Percentiles rank a stretch among this genome's conserved stretches.
Evolutionary conservation across 2,113 vertebrate genomes (phyloP).

Genomic region (human (Homo sapiens)): GRCh38 chr15:46348501-46349000

Average conservation of each 20-base stretch:
- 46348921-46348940: neutral
- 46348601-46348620: neutral
- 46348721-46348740: neutral
- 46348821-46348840: neutral
- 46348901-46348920: neutral
- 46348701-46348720: slow-evolving; percentile 12
- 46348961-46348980: neutral
- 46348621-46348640: neutral
- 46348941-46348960: neutral
- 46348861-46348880: neutral
- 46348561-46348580: slow-evolving; percentile 2
- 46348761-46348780: neutral
- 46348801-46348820: neutral
- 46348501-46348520: slow-evolving; percentile 10
- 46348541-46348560: neutral
- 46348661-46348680: slow-evolving; percentile 8
- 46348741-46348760: neutral
- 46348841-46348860: neutral
- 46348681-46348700: neutral
- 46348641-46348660: neutral
- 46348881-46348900: neutral
- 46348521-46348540: neutral
- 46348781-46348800: neutral
- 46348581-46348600: neutral
- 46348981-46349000: neutral